Evolutionary conservation across 2,888 invertebrate genomes (phyloP).

Genomic region (Rhyacophila evoluta): DNA sequence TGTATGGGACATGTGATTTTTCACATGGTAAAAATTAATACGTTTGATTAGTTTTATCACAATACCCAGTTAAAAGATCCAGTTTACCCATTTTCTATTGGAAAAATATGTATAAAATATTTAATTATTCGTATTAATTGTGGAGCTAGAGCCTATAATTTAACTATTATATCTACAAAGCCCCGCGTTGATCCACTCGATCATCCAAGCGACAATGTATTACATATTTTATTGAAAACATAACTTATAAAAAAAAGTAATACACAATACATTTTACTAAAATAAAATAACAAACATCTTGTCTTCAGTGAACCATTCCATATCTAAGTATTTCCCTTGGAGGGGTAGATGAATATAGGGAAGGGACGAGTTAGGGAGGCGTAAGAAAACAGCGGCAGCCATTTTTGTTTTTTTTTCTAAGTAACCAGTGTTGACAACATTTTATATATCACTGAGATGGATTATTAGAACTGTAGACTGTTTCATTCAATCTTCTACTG

Average conservation of each 20-base stretch:
- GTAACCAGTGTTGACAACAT: neutral
- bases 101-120: too few relatives aligned
- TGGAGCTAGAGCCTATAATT: too few relatives aligned
- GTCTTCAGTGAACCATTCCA: conserved; percentile 36
- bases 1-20: too few relatives aligned
- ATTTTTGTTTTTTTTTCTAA: conserved; percentile 48
- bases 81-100: too few relatives aligned
- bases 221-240: neutral
- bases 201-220: too few relatives aligned
- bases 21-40: too few relatives aligned
- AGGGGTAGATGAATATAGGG: conserved; percentile 27
- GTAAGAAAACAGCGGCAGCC: conserved; percentile 38
- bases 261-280: conserved; percentile 33
- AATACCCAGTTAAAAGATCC: too few relatives aligned
- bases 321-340: neutral
- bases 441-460: neutral
- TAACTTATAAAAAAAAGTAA: neutral
- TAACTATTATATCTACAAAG: too few relatives aligned
- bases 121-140: too few relatives aligned
- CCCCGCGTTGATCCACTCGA: too few relatives aligned
- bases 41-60: too few relatives aligned
- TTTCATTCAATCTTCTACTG: too few relatives aligned
- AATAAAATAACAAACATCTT: conserved; percentile 40
- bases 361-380: neutral
- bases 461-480: neutral